Evolutionary conservation across 1,140 invertebrate species (phyloP).

Genomic region (Diachasmimorpha longicaudata): DNA sequence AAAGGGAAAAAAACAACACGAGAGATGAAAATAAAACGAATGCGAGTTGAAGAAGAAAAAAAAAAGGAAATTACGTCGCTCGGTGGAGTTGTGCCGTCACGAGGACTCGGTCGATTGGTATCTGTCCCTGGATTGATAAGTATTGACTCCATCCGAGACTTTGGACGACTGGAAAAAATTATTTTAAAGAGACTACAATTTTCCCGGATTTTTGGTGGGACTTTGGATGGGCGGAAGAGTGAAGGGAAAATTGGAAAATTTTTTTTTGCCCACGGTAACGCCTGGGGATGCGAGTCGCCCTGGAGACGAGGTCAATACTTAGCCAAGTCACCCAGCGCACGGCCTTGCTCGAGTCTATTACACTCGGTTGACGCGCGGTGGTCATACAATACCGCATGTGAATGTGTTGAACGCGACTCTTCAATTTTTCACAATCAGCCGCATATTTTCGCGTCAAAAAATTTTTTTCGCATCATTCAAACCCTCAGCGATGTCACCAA

Average conservation of each 20-base stretch:
- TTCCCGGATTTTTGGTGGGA: neutral
- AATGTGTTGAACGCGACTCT: neutral
- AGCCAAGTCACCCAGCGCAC: neutral
- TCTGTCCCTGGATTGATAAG: constrained; percentile 26
- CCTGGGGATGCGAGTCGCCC: no score
- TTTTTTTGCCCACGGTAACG: no score
- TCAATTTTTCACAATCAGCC: neutral
- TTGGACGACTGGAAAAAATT: neutral
- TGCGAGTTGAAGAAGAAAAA: neutral
- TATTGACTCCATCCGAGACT: neutral
- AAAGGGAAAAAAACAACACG: neutral
- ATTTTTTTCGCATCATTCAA: neutral
- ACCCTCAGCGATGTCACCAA: no score
- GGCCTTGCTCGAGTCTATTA: constrained; percentile 39
- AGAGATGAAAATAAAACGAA: constrained; percentile 6
- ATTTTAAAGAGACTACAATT: no score
- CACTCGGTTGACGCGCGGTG: constrained; percentile 18
- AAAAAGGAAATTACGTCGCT: constrained; percentile 23
- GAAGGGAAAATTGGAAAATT: no score
- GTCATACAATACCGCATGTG: constrained; percentile 1
- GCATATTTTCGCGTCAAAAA: neutral
- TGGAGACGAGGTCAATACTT: neutral
- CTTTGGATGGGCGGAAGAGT: no score
- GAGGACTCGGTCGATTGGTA: constrained; percentile 36
- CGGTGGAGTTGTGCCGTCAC: constrained; percentile 6